Evolutionary conservation across 2,113 vertebrate genomes (phyloP).

Genomic region (Psittacula cyanocephala): DNA sequence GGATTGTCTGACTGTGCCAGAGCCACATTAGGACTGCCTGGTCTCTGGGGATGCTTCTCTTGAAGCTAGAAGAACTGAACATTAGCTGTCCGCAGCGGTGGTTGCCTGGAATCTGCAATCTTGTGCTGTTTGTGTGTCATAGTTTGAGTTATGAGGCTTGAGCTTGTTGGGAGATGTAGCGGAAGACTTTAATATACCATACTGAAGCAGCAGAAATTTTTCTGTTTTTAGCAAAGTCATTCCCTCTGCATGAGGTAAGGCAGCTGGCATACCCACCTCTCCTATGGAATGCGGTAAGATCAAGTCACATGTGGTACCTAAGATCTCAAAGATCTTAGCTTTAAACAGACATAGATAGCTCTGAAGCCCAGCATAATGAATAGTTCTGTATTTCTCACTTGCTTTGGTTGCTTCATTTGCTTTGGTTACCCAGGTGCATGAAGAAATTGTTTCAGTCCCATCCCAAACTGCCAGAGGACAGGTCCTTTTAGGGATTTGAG

Average conservation of each 20-base stretch:
- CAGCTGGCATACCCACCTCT: not conserved
- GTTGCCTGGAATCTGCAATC: not conserved
- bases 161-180: not conserved
- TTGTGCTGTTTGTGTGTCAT: not conserved
- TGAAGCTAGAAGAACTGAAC: not conserved
- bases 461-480: not conserved
- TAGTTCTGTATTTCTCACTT: not conserved
- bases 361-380: not conserved
- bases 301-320: not conserved
- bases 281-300: not conserved
- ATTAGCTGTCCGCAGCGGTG: rapidly evolving
- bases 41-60: not conserved
- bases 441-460: not conserved
- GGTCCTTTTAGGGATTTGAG: not conserved
- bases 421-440: not conserved
- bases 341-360: not conserved
- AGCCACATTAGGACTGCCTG: not conserved
- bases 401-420: not conserved
- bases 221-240: not conserved
- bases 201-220: not conserved
- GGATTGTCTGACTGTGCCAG: rapidly evolving
- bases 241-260: not conserved
- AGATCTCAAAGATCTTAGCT: not conserved
- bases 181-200: not conserved
- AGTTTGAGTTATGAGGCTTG: not conserved